These are phyloP conservation scores for Phylloscopus whistleri DNA, from an alignment of 2,113 vertebrate species.

Conservation along the genomic window DNA sequence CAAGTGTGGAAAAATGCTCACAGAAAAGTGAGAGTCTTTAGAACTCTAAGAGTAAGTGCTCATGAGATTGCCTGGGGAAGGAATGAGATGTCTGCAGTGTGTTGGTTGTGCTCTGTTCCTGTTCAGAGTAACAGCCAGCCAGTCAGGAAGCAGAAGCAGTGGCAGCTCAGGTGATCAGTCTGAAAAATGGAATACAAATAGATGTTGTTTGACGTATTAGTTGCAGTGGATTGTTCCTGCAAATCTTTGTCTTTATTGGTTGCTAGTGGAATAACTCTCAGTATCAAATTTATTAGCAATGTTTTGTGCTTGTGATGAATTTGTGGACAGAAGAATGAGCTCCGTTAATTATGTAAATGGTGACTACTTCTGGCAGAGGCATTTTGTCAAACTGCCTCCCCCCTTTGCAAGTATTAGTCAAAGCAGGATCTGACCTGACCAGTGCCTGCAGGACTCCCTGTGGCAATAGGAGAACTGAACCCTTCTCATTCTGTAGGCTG, in stretches of 20 bases:
- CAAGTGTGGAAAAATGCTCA: not conserved
- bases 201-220: not conserved
- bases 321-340: not conserved
- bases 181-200: not conserved
- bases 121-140: not conserved
- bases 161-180: not conserved
- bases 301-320: not conserved
- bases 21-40: not conserved
- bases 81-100: rapidly evolving
- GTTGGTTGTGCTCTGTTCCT: not conserved
- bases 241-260: not conserved
- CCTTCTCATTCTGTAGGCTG: not conserved
- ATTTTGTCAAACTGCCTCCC: not conserved
- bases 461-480: not conserved
- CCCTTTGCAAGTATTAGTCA: not conserved
- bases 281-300: not conserved
- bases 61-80: not conserved
- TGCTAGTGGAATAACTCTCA: not conserved
- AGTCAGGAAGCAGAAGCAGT: not conserved
- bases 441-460: not conserved
- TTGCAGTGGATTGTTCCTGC: not conserved
- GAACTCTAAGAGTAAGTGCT: not conserved
- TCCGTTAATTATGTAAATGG: not conserved
- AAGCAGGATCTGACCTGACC: not conserved
- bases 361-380: not conserved